Evolutionary conservation across 2,888 invertebrate species (phyloP).

Genomic region (Germaria angustata): DNA sequence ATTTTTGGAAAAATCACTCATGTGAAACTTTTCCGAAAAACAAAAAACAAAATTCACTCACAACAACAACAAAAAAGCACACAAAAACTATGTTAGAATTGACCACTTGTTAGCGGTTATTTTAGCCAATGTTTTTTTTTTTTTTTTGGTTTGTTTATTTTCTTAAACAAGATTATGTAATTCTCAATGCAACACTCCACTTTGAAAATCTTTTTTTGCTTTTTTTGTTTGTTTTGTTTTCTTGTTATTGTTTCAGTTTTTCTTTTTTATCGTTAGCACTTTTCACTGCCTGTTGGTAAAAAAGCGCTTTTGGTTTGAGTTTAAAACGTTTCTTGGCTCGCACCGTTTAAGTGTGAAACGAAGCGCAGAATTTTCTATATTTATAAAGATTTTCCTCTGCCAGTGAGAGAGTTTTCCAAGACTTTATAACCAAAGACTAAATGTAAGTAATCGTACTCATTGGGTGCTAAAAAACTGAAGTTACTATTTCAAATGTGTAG

Average conservation of each 20-base stretch:
- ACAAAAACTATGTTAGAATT: slow-evolving; percentile 53
- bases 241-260: slow-evolving; percentile 14
- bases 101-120: slow-evolving; percentile 64
- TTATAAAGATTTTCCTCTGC: slow-evolving; percentile 73
- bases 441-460: not conserved
- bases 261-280: slow-evolving; percentile 31
- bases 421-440: not conserved
- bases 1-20: slow-evolving; percentile 76
- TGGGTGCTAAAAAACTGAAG: slow-evolving; percentile 13
- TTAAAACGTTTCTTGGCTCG: slow-evolving; percentile 71
- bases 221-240: slow-evolving; percentile 1
- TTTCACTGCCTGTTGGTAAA: slow-evolving; percentile 24
- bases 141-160: slow-evolving; percentile 55
- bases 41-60: slow-evolving; percentile 64
- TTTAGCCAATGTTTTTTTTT: slow-evolving; percentile 48
- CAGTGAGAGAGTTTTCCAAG: slow-evolving; percentile 44
- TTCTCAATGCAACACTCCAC: slow-evolving; percentile 57
- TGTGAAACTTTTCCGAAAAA: slow-evolving; percentile 77
- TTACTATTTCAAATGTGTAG: slow-evolving; percentile 2
- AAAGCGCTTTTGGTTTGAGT: slow-evolving; percentile 50
- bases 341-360: slow-evolving; percentile 77
- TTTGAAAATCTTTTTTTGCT: slow-evolving; percentile 37
- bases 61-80: slow-evolving; percentile 19
- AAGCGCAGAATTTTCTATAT: slow-evolving; percentile 76
- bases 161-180: slow-evolving; percentile 63